Evolutionary conservation across 2,888 invertebrate species (phyloP).

Genomic region (Cepaea hortensis): DNA sequence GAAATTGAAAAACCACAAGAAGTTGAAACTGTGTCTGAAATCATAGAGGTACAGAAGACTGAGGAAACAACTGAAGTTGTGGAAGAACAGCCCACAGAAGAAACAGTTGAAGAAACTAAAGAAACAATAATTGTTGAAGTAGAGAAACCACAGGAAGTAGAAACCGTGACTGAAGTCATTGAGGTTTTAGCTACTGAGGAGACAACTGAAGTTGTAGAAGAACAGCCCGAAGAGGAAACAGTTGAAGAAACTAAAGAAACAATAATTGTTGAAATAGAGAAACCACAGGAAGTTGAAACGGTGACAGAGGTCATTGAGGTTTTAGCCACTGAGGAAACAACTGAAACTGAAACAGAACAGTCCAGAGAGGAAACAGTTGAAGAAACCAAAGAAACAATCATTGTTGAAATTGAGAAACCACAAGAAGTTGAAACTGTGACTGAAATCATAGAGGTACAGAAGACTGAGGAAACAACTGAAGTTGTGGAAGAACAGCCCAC

Average conservation of each 20-base stretch:
- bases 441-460: slow-evolving; percentile 47
- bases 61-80: slow-evolving; percentile 25
- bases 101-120: slow-evolving; percentile 49
- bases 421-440: slow-evolving; percentile 47
- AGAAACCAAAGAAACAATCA: slow-evolving; percentile 47
- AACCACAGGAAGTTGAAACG: slow-evolving; percentile 46
- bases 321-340: slow-evolving; percentile 38
- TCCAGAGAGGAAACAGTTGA: slow-evolving; percentile 50
- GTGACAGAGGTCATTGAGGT: slow-evolving; percentile 53
- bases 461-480: slow-evolving; percentile 51
- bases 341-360: slow-evolving; percentile 50
- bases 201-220: slow-evolving; percentile 2
- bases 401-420: slow-evolving; percentile 48
- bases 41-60: background rate
- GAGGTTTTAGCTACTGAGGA: slow-evolving; percentile 33
- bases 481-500: slow-evolving; percentile 47
- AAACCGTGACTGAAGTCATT: slow-evolving; percentile 36
- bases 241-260: slow-evolving; percentile 47
- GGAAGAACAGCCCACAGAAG: slow-evolving; percentile 43
- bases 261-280: slow-evolving; percentile 45
- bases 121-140: slow-evolving; percentile 41
- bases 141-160: slow-evolving; percentile 38
- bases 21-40: slow-evolving; percentile 29
- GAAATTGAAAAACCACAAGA: slow-evolving; percentile 52
- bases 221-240: slow-evolving; percentile 39